phyloP scores from a whole-genome alignment of 2,797 vertebrate species.

The Lycodopsis pacificus region DNA sequence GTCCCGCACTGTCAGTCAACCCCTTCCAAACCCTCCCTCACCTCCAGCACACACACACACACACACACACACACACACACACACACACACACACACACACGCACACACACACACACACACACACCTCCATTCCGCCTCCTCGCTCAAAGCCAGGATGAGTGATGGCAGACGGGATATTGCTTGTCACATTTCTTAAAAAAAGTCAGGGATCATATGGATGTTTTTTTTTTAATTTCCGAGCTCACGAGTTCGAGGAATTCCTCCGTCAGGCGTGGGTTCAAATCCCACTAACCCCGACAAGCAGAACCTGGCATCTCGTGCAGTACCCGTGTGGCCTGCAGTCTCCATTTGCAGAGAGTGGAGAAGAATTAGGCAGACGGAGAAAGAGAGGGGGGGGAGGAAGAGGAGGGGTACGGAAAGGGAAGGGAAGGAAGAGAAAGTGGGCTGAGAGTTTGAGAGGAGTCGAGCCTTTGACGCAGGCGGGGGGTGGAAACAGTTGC shows the following conservation, averaged over 20 bases:
- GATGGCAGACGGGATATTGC: conserved; percentile 27
- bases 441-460: conserved; percentile 68
- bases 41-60: not conserved
- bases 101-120: not conserved
- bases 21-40: not conserved
- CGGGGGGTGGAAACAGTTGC: conserved; percentile 77
- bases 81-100: not conserved
- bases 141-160: not conserved
- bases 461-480: conserved; percentile 75
- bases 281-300: conserved; percentile 5
- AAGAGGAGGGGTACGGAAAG: not conserved
- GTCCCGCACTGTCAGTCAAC: conserved; percentile 69
- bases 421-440: conserved; percentile 17
- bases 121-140: not conserved
- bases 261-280: not conserved
- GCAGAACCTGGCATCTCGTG: not conserved
- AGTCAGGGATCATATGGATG: conserved; percentile 6
- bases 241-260: not conserved
- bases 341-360: conserved; percentile 6
- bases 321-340: not conserved
- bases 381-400: not conserved
- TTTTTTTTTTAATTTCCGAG: not conserved
- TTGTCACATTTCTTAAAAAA: conserved; percentile 9
- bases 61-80: not conserved
- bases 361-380: not conserved